Base-by-base conservation (phyloP, 2,797 vertebrate genomes). In the Fringilla coelebs region DNA sequence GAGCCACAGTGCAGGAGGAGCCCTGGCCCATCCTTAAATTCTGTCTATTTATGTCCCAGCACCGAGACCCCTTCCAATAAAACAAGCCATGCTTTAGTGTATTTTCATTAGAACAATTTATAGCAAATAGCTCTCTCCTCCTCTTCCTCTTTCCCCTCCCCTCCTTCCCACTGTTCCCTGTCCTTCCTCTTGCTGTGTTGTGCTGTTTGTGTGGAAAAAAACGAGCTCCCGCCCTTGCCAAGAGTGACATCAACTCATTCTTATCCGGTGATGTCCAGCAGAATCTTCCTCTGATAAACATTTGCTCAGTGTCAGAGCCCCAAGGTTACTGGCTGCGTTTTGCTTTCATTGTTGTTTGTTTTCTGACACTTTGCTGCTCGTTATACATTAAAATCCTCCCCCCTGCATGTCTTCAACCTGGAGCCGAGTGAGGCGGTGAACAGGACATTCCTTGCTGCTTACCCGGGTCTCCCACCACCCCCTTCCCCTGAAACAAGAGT, bases 191-290 rank as follows among this genome's bases (percentile, higher is more conserved):
- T 61, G 61, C 89, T 17, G 38, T 94, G 93, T 93, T 97, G 95
- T 96, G 95, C 97, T 97, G 89, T 97, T 98, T 98, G 95, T 90
- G 88, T 94, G 95, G 96, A 81, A 89, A 93, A 94, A 94, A 92
- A 32, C 41, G 29, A 93, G 90, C 77, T 96, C 77, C 52, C 0
- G 0, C 45, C 80, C 95, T 96, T 98, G 98, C 98, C 98, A 98
- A 98, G 94, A 82, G 95, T 98, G 98, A 98, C 97, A 98, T 98
- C 98, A 98, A 96, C 97, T 98, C 98, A 98, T 98, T 98, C 97
- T 98, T 98, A 98, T 98, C 97, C 74, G 9, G 93, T 98, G 98
- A 98, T 97, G 97, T 97, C 96, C 97, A 94, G 91, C 87, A 96
- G 93, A 97, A 97, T 96, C 95, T 95, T 82, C 73, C 96, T 97